Percentiles rank a stretch among this genome's conserved stretches.
phyloP scores from a whole-genome alignment of 2,797 vertebrate genomes.

The Austrolebias charrua region DNA sequence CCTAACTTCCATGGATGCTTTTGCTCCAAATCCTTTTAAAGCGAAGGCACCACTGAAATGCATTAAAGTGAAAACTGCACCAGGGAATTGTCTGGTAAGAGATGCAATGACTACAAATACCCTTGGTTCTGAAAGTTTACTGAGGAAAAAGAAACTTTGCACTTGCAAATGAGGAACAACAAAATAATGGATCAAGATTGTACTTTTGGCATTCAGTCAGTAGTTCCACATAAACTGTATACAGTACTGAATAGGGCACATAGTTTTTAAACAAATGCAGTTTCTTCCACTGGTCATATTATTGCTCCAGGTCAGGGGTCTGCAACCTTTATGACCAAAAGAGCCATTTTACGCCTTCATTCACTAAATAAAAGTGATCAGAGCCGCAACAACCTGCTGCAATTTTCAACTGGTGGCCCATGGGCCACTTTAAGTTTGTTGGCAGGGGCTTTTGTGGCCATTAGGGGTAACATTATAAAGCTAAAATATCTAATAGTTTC shows the following conservation, averaged over 20 bases:
- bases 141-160: constrained; percentile 9
- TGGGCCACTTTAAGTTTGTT: too few species aligned
- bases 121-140: constrained; percentile 10
- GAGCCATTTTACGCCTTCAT: too few species aligned
- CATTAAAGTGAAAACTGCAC: constrained; percentile 28
- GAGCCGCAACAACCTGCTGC: too few species aligned
- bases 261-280: constrained; percentile 3
- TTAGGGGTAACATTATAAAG: too few species aligned
- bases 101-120: constrained; percentile 18
- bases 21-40: constrained; percentile 19
- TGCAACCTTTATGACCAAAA: too few species aligned
- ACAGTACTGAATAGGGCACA: neutral
- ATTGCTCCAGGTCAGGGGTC: neutral
- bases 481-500: too few species aligned
- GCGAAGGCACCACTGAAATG: constrained; percentile 24
- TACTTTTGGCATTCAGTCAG: constrained; percentile 2
- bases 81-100: constrained; percentile 15
- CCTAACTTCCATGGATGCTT: constrained; percentile 12
- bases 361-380: too few species aligned
- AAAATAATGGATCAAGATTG: constrained; percentile 13
- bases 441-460: too few species aligned
- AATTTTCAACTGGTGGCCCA: too few species aligned
- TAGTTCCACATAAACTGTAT: neutral
- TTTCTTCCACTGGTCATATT: neutral
- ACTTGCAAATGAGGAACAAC: constrained; percentile 8